These are phyloP conservation scores for Elegia similella DNA, from an alignment of 2,888 invertebrate species.

Conservation along the genomic window DNA sequence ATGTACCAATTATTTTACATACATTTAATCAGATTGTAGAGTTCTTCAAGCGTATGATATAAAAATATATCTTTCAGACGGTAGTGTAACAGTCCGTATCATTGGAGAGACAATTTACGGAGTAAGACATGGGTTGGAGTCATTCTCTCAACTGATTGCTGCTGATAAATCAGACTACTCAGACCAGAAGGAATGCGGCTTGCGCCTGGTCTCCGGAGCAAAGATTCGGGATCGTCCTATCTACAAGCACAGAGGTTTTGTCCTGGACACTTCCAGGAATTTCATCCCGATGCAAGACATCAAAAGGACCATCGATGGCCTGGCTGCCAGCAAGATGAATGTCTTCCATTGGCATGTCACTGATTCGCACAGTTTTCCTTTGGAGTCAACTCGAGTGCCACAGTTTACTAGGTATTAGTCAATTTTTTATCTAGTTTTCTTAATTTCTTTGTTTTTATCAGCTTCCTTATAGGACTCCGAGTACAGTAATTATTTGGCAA, in stretches of 20 bases:
- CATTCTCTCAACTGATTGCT: conserved; percentile 84
- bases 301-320: conserved; percentile 88
- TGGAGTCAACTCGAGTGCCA: conserved; percentile 88
- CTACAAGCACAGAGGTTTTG: conserved; percentile 91
- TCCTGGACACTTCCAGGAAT: conserved; percentile 94
- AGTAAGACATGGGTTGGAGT: conserved; percentile 88
- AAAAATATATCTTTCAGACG: conserved; percentile 49
- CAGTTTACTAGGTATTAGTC: conserved; percentile 88
- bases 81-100: conserved; percentile 77
- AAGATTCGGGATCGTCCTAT: conserved; percentile 89
- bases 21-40: too few species aligned
- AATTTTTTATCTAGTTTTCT: conserved; percentile 27
- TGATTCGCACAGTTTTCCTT: conserved; percentile 95
- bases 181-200: conserved; percentile 55
- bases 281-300: conserved; percentile 88
- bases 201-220: conserved; percentile 83
- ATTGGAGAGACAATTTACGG: conserved; percentile 85
- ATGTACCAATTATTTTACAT: too few species aligned
- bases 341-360: conserved; percentile 96
- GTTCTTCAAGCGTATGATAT: too few species aligned
- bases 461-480: too few species aligned
- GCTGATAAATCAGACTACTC: conserved; percentile 7
- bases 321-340: conserved; percentile 94
- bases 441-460: not conserved
- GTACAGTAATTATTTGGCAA: too few species aligned